Conservation (phyloP, 2,888 invertebrate genomes). For the Lasioglossum villosulum region DNA sequence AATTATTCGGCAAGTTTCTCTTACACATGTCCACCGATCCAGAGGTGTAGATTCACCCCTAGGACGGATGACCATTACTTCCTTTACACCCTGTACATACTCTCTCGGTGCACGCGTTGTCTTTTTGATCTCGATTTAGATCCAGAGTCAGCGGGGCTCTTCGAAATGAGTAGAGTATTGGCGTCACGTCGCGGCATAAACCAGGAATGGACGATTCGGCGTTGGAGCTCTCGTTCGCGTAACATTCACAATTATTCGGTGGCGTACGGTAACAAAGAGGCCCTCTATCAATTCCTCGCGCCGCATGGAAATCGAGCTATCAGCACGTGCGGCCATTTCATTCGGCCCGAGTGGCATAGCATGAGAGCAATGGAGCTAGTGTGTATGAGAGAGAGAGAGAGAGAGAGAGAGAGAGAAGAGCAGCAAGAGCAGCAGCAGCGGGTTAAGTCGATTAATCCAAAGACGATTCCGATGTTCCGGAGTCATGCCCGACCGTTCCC, state of each 20-base stretch:
- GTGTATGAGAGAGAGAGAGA: neutral
- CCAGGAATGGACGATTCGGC: neutral
- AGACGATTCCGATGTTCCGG: slow-evolving; percentile 46
- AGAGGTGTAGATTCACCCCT: no score
- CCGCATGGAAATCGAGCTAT: slow-evolving; percentile 39
- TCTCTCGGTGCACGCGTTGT: no score
- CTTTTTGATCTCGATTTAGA: no score
- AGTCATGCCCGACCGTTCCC: slow-evolving; percentile 24
- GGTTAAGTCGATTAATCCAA: slow-evolving; percentile 58
- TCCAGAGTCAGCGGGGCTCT: neutral
- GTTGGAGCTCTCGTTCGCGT: neutral
- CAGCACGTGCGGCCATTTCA: slow-evolving; percentile 18
- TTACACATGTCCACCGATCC: no score
- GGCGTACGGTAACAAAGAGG: neutral
- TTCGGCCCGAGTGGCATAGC: neutral
- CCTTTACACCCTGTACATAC: no score
- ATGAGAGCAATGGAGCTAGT: neutral
- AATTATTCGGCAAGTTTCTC: no score
- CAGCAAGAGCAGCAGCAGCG: slow-evolving; percentile 15
- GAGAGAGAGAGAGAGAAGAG: neutral
- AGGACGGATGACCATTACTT: no score
- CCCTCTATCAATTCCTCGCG: neutral
- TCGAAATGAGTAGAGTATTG: neutral
- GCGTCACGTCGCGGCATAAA: neutral
- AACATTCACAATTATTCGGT: slow-evolving; percentile 3